These are phyloP conservation scores for Octodon degus DNA, from an alignment of 2,113 vertebrate species.

Conservation along the genomic window DNA sequence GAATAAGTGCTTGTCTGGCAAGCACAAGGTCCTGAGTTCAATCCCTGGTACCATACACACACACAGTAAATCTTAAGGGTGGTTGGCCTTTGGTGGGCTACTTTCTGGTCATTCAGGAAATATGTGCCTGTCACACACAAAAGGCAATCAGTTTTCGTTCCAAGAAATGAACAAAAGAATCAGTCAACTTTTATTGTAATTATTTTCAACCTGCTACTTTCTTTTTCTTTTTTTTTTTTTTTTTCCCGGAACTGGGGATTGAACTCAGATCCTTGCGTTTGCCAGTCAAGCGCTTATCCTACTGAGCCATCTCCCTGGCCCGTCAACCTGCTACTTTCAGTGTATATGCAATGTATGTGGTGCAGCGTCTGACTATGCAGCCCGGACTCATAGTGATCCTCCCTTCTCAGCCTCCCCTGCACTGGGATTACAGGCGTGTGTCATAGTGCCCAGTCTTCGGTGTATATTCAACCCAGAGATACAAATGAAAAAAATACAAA, in stretches of 20 bases:
- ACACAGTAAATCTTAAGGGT: background rate
- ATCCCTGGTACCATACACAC: no score
- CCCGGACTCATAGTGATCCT: no score
- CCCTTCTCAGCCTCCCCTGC: no score
- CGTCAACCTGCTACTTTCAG: background rate
- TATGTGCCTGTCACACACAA: background rate
- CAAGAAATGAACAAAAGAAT: background rate
- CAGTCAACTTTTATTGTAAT: conserved; percentile 18
- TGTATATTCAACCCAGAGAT: conserved; percentile 47
- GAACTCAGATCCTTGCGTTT: no score
- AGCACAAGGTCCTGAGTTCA: no score
- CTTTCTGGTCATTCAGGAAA: background rate
- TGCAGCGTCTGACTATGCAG: no score
- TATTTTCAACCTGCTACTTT: conserved; percentile 22
- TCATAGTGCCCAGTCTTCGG: background rate
- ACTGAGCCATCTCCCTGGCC: no score
- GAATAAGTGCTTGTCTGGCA: no score
- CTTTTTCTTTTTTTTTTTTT: no score
- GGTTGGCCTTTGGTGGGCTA: background rate
- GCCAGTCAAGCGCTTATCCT: no score
- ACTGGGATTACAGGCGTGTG: no score
- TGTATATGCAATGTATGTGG: conserved; percentile 35
- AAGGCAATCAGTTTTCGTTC: background rate
- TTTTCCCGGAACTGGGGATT: no score
- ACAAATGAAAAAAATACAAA: conserved; percentile 62